These are phyloP conservation scores for Ceratina japonica DNA, from an alignment of 1,140 invertebrate genomes.

Conservation along the genomic window DNA sequence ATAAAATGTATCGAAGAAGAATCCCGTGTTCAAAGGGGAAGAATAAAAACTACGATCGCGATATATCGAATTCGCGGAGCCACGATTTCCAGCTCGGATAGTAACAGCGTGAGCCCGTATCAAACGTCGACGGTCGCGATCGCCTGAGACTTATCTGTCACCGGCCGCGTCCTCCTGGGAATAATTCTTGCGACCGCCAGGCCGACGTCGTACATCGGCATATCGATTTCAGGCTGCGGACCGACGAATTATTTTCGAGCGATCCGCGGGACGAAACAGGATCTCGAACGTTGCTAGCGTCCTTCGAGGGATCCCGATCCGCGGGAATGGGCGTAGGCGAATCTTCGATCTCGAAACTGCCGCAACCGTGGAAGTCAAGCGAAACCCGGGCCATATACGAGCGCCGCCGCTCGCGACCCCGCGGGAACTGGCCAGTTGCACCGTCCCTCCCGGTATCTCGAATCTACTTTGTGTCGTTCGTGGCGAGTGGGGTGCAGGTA, in stretches of 20 bases:
- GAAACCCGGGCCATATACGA: constrained; percentile 47
- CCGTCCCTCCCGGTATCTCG: constrained; percentile 67
- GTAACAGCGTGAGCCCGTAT: constrained; percentile 10
- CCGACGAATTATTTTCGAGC: constrained; percentile 53
- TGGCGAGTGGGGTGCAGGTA: constrained; percentile 62
- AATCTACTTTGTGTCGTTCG: constrained; percentile 76
- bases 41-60: neutral
- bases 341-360: constrained; percentile 71
- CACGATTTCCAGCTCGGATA: neutral
- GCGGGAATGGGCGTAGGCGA: constrained; percentile 72
- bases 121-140: constrained; percentile 21
- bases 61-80: neutral
- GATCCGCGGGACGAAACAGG: constrained; percentile 51
- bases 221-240: constrained; percentile 51
- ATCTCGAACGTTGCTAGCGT: constrained; percentile 52
- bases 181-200: constrained; percentile 27
- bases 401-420: constrained; percentile 64
- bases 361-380: constrained; percentile 61
- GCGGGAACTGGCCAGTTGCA: constrained; percentile 71
- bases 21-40: no score
- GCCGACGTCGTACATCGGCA: constrained; percentile 26
- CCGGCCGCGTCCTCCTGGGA: neutral
- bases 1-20: no score
- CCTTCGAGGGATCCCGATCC: constrained; percentile 44
- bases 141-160: constrained; percentile 43